Base-by-base conservation (phyloP, 2,888 invertebrate species). In the Scelioninae gen. 1 region DNA sequence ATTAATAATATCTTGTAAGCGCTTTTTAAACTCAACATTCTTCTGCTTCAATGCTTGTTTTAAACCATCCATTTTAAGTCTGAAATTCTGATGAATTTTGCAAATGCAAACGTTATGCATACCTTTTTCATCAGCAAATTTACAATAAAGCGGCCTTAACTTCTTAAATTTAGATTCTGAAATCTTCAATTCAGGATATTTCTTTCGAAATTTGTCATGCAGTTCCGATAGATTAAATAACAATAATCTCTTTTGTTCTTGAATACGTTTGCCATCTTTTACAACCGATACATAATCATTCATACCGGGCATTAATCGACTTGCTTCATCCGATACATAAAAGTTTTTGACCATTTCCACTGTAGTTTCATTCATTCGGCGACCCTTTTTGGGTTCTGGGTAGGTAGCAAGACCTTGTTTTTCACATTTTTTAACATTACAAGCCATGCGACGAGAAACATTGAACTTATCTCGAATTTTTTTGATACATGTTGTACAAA, bases 251-350 rank as follows among this genome's bases (percentile, higher is more conserved):
- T 68, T 68, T 49, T 78, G 55, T 49, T 69, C 56, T 47, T 55
- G 62, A 62, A 45, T 38, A 31, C 75, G 74, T 53, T 62, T 56
- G 5, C 81, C 69, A 75, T 81, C 47, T 63, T 45, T 53, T 0
- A 62, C 56, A 43, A 82, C 71, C 9, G 76, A 82, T 13, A 63
- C 65, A 51, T 60, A 76, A 53, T 82, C 71, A 11, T 76, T 82
- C 15, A 58, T 63, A 34, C 81, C 81, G 10, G 69, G 76, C 76
- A 75, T 69, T 13, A 69, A 11, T 5, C 72, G 49, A 43, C 65
- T 79, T 6, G 49, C 51, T 23, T 72, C 60, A 66, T 81, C 69
- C 0, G 65, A 69, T 5, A 76, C 34, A 31, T 56, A 82, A 56
- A 81, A 76, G 4, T 29, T 15, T 69, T 32, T 43, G 8, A 75